These are phyloP conservation scores for Seira ritae DNA, from an alignment of 2,888 invertebrate species.

Conservation along the genomic window DNA sequence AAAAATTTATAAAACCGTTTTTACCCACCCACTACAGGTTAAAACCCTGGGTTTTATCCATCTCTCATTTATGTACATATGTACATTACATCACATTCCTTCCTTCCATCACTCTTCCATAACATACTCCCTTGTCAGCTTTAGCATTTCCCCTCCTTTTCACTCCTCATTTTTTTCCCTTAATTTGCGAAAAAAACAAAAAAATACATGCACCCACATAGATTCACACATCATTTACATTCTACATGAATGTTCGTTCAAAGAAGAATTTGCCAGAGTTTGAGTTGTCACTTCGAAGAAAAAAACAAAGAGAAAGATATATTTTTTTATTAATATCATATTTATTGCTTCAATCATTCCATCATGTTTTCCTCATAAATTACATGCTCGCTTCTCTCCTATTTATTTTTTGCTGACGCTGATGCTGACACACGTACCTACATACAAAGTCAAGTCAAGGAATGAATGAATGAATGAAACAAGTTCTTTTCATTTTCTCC, in stretches of 20 bases:
- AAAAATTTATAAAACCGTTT: too few species aligned
- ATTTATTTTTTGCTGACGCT: too few species aligned
- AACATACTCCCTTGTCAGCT: too few species aligned
- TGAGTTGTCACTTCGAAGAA: background rate
- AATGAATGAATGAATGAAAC: background rate
- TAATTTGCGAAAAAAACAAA: conserved; percentile 54
- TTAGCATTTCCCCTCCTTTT: conserved; percentile 31
- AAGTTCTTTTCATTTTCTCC: background rate
- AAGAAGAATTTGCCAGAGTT: background rate
- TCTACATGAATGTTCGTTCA: too few species aligned
- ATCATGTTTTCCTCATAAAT: background rate
- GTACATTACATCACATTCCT: too few species aligned
- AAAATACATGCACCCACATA: too few species aligned
- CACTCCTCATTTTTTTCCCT: conserved; percentile 29
- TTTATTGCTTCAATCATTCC: background rate
- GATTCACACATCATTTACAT: too few species aligned
- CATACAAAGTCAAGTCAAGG: background rate
- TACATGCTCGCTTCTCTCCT: background rate
- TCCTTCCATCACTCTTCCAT: too few species aligned
- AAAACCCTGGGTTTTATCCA: too few species aligned
- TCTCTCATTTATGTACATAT: too few species aligned
- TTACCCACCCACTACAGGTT: too few species aligned
- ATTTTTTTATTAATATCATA: background rate
- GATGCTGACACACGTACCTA: background rate
- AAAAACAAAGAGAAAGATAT: conserved; percentile 15